These are phyloP conservation scores for Uromys caudimaculatus DNA, from an alignment of 2,797 vertebrate species.

Conservation along the genomic window DNA sequence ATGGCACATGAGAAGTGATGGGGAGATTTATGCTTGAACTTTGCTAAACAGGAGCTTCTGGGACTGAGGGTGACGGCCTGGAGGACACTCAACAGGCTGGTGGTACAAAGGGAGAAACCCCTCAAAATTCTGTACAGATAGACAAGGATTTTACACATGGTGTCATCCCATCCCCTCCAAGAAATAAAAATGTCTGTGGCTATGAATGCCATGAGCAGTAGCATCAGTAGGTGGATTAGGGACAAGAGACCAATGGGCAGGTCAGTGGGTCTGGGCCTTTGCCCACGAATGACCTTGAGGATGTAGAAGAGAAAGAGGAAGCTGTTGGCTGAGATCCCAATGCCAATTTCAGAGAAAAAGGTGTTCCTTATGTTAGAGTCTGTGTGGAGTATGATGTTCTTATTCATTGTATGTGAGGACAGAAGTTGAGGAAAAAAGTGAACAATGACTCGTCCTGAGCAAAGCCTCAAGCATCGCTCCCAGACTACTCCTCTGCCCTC, in stretches of 20 bases:
- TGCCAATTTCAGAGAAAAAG: background rate
- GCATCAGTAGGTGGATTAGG: background rate
- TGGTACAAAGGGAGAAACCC: background rate
- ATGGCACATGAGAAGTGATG: background rate
- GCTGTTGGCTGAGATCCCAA: background rate
- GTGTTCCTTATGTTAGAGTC: background rate
- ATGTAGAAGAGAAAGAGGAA: background rate
- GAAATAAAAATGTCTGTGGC: background rate
- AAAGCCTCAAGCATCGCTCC: rapidly evolving
- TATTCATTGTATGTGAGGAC: background rate
- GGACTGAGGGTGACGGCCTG: background rate
- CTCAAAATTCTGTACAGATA: background rate
- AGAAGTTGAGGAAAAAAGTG: background rate
- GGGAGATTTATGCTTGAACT: background rate
- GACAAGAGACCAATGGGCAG: background rate
- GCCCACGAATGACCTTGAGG: background rate
- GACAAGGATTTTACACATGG: background rate
- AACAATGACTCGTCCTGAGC: background rate
- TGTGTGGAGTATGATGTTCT: no score
- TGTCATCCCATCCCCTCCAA: background rate
- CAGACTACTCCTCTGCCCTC: background rate
- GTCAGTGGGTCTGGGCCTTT: background rate
- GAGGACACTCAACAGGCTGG: background rate
- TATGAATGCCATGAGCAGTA: background rate
- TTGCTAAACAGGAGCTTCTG: background rate